phyloP scores from a whole-genome alignment of 2,113 vertebrate species.

The Perccottus glenii region DNA sequence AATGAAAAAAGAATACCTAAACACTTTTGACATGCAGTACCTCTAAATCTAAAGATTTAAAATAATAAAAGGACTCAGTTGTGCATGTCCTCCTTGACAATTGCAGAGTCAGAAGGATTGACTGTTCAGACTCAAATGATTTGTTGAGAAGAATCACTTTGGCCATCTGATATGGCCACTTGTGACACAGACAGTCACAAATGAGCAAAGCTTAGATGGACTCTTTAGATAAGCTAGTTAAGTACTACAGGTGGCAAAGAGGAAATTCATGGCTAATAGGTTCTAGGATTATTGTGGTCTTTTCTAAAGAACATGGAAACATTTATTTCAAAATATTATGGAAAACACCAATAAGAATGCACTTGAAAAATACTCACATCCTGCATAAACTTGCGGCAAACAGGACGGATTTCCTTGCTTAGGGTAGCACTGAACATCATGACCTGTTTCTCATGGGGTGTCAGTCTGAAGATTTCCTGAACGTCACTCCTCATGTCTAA shows the following conservation, averaged over 20 bases:
- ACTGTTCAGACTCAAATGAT: conserved; percentile 20
- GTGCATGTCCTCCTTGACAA: conserved; percentile 31
- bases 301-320: no score
- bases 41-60: neutral
- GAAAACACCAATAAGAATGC: neutral
- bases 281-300: no score
- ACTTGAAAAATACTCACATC: conserved; percentile 79
- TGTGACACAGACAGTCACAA: conserved; percentile 53
- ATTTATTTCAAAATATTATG: neutral
- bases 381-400: conserved; percentile 93
- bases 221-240: neutral
- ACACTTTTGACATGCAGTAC: neutral
- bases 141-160: conserved; percentile 38
- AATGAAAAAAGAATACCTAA: neutral
- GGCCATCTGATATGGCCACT: conserved; percentile 60
- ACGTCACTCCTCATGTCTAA: conserved; percentile 89
- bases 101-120: conserved; percentile 13
- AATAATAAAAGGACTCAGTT: neutral
- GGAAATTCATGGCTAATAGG: neutral
- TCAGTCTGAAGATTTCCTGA: conserved; percentile 89
- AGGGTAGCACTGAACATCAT: conserved; percentile 94
- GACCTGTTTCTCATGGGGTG: conserved; percentile 89
- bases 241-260: neutral
- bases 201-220: conserved; percentile 60
- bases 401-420: conserved; percentile 88